Base-by-base conservation (phyloP, 1,140 invertebrate genomes). In the Colletes gigas region DNA sequence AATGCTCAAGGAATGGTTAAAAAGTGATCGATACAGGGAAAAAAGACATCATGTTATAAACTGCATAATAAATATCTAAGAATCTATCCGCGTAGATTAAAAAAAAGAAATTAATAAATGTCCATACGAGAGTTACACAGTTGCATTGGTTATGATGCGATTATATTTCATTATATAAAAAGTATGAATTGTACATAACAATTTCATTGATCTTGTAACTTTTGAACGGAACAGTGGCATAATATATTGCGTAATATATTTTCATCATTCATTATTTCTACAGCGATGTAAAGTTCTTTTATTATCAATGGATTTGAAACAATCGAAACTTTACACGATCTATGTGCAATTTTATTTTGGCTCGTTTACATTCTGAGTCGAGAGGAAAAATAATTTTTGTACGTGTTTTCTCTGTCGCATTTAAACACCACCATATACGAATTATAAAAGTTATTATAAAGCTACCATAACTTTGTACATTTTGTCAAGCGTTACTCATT, bases 131-230 rank as follows among this genome's bases (percentile, higher is more conserved):
- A 87, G 59, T 71, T 80, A 82, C 60, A 83, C 81, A n/a, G 75
- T 84, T 79, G 82, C 68, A 79, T 83, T 83, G 62, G 69, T 83
- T 72, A 75, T 67, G 30, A 87, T 79, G 75, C 82, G 84, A 81
- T 81, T 67, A 83, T 84, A 78, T 79, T 78, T 79, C 85, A 87
- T 21, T 82, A 86, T 60, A 83, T 83, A 75, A 74, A 74, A 86
- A 77, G 77, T 50, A 74, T 68, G 65, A 82, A 87, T 87, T 87
- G 86, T 87, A 87, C 85, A 87, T 87, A 87, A 84, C 82, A 55
- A 84, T 82, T 84, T 87, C 77, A 87, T 78, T 84, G 73, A 87
- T 87, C 72, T 81, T 86, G 63, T 86, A 85, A 86, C 85, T 78
- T 81, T 69, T 81, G 47, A 65, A 77, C n/a, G 74, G 19, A 69